phyloP scores from a whole-genome alignment of 2,797 vertebrate species.

The Lycodopsis pacificus region DNA sequence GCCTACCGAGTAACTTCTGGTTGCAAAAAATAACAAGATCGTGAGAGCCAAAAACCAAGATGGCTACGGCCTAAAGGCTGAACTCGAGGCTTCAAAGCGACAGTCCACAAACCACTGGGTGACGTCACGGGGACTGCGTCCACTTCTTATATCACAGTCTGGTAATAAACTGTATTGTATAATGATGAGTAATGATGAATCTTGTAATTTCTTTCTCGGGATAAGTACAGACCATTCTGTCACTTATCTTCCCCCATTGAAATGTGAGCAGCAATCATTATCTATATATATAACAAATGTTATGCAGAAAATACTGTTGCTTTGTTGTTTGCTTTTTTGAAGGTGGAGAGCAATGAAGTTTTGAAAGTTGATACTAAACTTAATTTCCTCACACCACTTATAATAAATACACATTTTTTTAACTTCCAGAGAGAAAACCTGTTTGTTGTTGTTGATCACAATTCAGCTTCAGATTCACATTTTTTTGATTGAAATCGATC shows the following conservation, averaged over 20 bases:
- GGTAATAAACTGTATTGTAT: background rate
- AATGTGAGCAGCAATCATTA: background rate
- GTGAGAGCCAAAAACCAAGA: too few species aligned
- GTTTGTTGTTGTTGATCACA: background rate
- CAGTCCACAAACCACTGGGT: background rate
- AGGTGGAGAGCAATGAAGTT: background rate
- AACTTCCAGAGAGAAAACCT: background rate
- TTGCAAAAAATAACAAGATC: background rate
- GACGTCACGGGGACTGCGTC: too few species aligned
- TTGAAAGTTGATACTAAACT: slow-evolving; percentile 3
- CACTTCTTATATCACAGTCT: too few species aligned
- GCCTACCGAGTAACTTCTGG: too few species aligned
- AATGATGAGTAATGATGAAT: background rate
- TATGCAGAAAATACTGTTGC: background rate
- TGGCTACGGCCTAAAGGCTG: background rate
- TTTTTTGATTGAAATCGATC: slow-evolving; percentile 19
- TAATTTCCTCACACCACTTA: background rate
- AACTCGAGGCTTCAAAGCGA: too few species aligned
- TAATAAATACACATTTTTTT: background rate
- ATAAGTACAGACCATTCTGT: background rate
- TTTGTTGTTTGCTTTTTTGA: background rate
- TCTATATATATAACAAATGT: background rate
- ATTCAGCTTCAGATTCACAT: background rate
- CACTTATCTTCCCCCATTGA: background rate
- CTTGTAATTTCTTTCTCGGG: too few species aligned